Evolutionary conservation across 2,113 vertebrate species (phyloP).

Genomic region (Daboia siamensis): DNA sequence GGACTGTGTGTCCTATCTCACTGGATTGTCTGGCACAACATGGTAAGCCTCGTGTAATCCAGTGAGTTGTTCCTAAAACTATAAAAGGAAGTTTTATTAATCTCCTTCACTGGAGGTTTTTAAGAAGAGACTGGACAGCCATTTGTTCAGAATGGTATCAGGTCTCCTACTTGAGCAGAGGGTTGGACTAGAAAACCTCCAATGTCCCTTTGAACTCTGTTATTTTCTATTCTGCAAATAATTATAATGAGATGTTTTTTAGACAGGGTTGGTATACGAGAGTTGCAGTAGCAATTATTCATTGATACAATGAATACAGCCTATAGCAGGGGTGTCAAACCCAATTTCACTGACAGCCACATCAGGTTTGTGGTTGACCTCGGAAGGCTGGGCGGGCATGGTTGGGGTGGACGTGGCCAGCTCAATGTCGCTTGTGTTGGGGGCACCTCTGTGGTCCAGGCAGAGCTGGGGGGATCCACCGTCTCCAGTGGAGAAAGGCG

Average conservation of each 20-base stretch:
- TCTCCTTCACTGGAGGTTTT: neutral
- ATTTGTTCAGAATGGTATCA: neutral
- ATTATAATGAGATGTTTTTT: neutral
- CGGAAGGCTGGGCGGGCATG: no score
- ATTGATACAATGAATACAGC: neutral
- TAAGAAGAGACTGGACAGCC: neutral
- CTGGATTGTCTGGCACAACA: slow-evolving; percentile 83
- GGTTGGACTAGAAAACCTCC: neutral
- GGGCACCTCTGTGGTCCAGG: no score
- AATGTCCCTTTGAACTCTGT: neutral
- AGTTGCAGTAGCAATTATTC: neutral
- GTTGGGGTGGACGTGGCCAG: no score
- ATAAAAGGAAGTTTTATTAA: neutral
- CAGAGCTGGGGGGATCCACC: no score
- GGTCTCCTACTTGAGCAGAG: neutral
- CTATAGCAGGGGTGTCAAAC: no score
- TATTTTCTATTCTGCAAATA: neutral
- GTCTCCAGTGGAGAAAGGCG: no score
- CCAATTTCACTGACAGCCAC: no score
- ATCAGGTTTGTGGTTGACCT: no score
- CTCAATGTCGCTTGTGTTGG: no score
- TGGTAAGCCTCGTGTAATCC: slow-evolving; percentile 71
- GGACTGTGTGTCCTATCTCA: slow-evolving; percentile 78
- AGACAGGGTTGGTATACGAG: neutral
- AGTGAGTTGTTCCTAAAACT: neutral